Base-by-base conservation (phyloP, 2,888 invertebrate species). In the Paralinhomoeus sp. region DNA sequence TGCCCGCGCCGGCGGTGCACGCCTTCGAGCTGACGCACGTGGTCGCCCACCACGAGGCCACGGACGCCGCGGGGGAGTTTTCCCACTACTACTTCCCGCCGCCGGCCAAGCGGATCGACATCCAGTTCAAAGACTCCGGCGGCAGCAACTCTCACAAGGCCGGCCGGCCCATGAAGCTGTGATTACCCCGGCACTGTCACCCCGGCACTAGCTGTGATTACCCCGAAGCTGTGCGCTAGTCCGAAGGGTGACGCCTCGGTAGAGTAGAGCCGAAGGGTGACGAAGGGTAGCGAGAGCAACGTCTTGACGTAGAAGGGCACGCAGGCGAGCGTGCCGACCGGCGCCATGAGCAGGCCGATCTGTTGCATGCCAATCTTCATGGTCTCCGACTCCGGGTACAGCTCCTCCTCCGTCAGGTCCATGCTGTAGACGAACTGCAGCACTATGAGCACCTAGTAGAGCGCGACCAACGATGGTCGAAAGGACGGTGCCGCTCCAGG, bases 41-140 rank as follows among this genome's bases (percentile, higher is more conserved):
- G 99, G 46, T 91, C 78, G 49, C 85, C 72, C 51, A 89, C 79
- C 40, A 97, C n/a, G n/a, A n/a, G n/a, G n/a, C n/a, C n/a, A n/a
- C n/a, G n/a, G n/a, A 71, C 62, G 93, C 85, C 44, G 80, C 70
- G 77, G 93, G 89, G 3, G 91, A 89, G 67, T 89, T 97, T 51
- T 84, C 75, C 61, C 93, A 91, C 24, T 93, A 78, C 37, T 80
- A 77, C 60, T 93, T 72, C 87, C 89, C 91, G 69, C 91, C 93
- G 24, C 77, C 74, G 60, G 84, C 84, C 79, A 93, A 82, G 56
- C 84, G 74, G 59, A 76, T 75, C 41, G 89, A 74, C 89, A 93
- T n/a, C n/a, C n/a, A n/a, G n/a, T n/a, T n/a, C n/a, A n/a, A n/a
- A n/a, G n/a, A n/a, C n/a, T n/a, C 97, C 49, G 77, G 72, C 50